phyloP scores from a whole-genome alignment of 2,113 vertebrate species.

The Myodes glareolus region DNA sequence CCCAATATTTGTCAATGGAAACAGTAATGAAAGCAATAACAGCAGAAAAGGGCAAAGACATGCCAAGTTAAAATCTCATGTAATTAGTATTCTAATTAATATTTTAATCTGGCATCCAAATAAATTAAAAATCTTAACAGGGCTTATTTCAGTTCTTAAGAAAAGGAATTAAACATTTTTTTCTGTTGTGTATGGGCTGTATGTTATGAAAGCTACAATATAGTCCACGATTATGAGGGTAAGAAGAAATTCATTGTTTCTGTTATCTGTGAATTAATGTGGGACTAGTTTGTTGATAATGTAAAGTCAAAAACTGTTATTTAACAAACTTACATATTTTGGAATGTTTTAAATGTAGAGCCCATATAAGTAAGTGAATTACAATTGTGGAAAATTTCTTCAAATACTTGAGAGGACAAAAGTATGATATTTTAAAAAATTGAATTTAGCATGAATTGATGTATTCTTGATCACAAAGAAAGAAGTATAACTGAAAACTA shows the following conservation, averaged over 20 bases:
- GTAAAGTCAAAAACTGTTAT: not conserved
- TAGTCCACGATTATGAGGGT: not conserved
- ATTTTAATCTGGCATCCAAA: slow-evolving; percentile 43
- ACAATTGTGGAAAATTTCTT: not conserved
- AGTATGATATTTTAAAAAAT: not conserved
- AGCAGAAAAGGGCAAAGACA: not conserved
- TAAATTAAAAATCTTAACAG: slow-evolving; percentile 45
- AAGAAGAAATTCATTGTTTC: slow-evolving; percentile 38
- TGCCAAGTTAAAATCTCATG: not conserved
- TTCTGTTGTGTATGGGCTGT: not conserved
- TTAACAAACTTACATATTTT: slow-evolving; percentile 13
- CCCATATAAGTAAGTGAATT: not conserved
- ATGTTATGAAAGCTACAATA: not conserved
- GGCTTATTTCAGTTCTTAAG: slow-evolving; percentile 53
- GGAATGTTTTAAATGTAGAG: not conserved
- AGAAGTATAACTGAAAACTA: not conserved
- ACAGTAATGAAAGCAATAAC: not conserved
- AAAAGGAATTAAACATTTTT: slow-evolving; percentile 31
- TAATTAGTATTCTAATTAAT: slow-evolving; percentile 38
- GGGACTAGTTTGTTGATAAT: not conserved
- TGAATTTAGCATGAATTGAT: not conserved
- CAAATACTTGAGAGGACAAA: not conserved
- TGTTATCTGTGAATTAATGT: not conserved
- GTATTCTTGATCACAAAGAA: not conserved
- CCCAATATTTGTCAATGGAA: not conserved